Percentiles rank a stretch among this genome's conserved stretches.
phyloP scores from a whole-genome alignment of 2,797 vertebrate species.

The Ispidina picta region DNA sequence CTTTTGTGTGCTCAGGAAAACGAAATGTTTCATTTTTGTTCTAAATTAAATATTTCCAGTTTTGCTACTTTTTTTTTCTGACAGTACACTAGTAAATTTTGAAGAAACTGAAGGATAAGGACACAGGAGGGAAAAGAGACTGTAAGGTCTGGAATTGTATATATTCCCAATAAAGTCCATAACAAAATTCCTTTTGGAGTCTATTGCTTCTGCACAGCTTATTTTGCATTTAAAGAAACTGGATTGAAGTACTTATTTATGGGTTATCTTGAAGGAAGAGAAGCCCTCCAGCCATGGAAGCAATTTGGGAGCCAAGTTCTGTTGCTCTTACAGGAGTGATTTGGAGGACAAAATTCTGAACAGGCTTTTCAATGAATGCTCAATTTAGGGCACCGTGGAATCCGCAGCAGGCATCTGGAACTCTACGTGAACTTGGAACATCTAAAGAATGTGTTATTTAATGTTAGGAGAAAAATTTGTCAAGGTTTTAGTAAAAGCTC shows the following conservation, averaged over 20 bases:
- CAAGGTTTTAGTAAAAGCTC: slow-evolving; percentile 12
- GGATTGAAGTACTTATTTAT: not conserved
- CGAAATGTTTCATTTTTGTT: not conserved
- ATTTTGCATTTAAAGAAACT: not conserved
- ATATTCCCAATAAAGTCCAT: not conserved
- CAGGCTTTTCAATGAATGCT: not conserved
- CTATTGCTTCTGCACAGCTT: not conserved
- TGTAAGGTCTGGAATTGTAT: not conserved
- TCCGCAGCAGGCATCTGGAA: not conserved
- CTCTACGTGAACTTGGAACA: not conserved
- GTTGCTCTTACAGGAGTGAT: not conserved
- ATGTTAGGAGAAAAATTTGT: not conserved
- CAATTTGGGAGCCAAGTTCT: not conserved
- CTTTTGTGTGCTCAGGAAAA: not conserved
- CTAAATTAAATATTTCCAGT: not conserved
- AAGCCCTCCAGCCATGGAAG: not conserved
- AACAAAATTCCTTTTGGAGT: not conserved
- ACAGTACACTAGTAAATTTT: not conserved
- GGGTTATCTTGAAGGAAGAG: not conserved
- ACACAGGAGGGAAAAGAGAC: not conserved
- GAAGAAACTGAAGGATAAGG: not conserved
- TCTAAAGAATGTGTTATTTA: not conserved
- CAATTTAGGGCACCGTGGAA: not conserved
- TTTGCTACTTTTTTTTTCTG: not conserved
- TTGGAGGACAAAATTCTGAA: not conserved